Evolutionary conservation across 2,888 invertebrate species (phyloP), one percentile per base, ranked within the genome.

Genomic region (Chouioia cunea): DNA sequence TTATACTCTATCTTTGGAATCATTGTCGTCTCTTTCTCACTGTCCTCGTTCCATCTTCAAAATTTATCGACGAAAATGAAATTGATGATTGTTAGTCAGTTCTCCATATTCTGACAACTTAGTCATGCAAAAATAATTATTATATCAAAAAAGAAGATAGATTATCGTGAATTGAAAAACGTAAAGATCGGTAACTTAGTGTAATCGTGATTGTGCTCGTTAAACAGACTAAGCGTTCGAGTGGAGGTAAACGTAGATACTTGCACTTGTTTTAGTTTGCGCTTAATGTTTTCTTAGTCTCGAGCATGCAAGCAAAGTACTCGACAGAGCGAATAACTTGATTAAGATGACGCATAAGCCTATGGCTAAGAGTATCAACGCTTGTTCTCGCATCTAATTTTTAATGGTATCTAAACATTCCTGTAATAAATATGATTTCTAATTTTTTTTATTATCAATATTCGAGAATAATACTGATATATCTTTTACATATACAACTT

Each of bases 311-410:
- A 93, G 87, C 16, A 93, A 88, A 0, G 92, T 92, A 80, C 91
- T 91, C 4, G 93, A 85, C 6, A 94, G 86, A 0, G 93, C 91
- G 60, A 89, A 89, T 69, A 94, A 89, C 83, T 94, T 93, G 57
- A 93, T 89, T n/a, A 93, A 82, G 0, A 93, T 91, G 20, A 92
- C 86, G 2, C 91, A 86, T 65, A 94, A 87, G 20, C 92, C 89
- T 20, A 90, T 89, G 4, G 89, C 87, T 79, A 94, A 87, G 76
- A 94, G 89, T 47, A 92, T 86, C 27, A 91, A 83, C 77, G 93
- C 93, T 76, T 94, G 94, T 71, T 92, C 89, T 68, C 92, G 89
- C 80, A 93, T 93, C 94, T 94, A 94, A 71, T 89, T 89, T 82
- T 93, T 92, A 66, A 94, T 85, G 81, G 89, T 89, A 43, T 87